These are phyloP conservation scores for Pitta sordida DNA, from an alignment of 2,113 vertebrate species.

Conservation along the genomic window DNA sequence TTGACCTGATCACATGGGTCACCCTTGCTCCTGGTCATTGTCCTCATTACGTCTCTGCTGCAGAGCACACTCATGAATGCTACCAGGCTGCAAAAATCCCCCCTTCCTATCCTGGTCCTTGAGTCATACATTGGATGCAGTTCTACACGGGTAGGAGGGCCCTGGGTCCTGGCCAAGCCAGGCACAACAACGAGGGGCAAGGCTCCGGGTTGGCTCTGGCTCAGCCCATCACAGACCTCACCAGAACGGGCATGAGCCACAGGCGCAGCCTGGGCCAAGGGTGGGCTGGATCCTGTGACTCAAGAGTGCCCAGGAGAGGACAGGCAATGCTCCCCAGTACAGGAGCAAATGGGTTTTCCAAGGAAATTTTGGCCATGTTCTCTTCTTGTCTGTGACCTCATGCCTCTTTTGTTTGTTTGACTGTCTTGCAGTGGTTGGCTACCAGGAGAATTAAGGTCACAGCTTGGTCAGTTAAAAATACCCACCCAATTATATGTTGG, in stretches of 20 bases:
- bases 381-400: not conserved
- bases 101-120: not conserved
- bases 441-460: not conserved
- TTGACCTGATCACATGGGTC: not conserved
- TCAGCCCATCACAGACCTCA: fast-evolving
- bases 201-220: fast-evolving
- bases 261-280: not conserved
- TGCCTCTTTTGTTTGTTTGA: not conserved
- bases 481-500: not conserved
- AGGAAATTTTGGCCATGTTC: not conserved
- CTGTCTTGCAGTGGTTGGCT: not conserved
- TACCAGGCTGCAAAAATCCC: not conserved
- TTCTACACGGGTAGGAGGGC: fast-evolving
- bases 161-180: fast-evolving
- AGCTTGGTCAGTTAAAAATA: not conserved
- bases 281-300: not conserved
- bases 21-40: not conserved
- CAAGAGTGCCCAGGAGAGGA: not conserved
- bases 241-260: fast-evolving
- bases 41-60: not conserved
- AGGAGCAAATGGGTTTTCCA: not conserved
- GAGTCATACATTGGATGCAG: fast-evolving
- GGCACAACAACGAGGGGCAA: fast-evolving
- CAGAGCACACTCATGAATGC: not conserved
- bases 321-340: not conserved